These are phyloP conservation scores for Enteromius thamalakanensis DNA, from an alignment of 2,797 vertebrate genomes.

Conservation along the genomic window DNA sequence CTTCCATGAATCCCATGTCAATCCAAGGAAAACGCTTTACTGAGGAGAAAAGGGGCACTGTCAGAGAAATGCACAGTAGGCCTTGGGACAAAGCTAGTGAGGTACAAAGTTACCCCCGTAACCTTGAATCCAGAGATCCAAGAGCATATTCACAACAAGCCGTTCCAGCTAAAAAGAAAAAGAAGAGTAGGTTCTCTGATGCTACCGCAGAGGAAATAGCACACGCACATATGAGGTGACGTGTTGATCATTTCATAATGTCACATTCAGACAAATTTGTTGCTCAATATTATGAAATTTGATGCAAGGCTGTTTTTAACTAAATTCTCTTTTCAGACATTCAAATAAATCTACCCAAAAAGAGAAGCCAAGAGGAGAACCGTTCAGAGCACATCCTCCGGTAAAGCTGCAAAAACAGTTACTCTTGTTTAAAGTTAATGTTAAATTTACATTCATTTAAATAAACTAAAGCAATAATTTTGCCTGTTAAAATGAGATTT, in stretches of 20 bases:
- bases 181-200: conserved; percentile 76
- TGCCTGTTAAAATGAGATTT: too few species aligned
- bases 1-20: conserved; percentile 25
- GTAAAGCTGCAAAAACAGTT: conserved; percentile 47
- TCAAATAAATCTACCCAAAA: not conserved
- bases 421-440: too few species aligned
- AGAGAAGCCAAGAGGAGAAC: conserved; percentile 6
- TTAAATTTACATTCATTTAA: too few species aligned
- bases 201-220: conserved; percentile 71
- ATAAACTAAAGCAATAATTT: too few species aligned
- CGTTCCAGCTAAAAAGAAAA: conserved; percentile 65
- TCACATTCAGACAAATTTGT: not conserved
- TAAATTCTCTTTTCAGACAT: conserved; percentile 38
- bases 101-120: conserved; percentile 25
- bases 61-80: conserved; percentile 11
- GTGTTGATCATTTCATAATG: not conserved
- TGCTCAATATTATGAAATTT: not conserved
- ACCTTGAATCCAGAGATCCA: conserved; percentile 5
- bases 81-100: conserved; percentile 24
- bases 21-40: conserved; percentile 20
- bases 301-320: not conserved
- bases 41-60: conserved; percentile 29
- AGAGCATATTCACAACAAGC: conserved; percentile 21
- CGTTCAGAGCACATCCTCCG: conserved; percentile 27
- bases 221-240: conserved; percentile 66